Evolutionary conservation across 2,797 vertebrate genomes (phyloP).

Genomic region (Pseudochirops corinnae): DNA sequence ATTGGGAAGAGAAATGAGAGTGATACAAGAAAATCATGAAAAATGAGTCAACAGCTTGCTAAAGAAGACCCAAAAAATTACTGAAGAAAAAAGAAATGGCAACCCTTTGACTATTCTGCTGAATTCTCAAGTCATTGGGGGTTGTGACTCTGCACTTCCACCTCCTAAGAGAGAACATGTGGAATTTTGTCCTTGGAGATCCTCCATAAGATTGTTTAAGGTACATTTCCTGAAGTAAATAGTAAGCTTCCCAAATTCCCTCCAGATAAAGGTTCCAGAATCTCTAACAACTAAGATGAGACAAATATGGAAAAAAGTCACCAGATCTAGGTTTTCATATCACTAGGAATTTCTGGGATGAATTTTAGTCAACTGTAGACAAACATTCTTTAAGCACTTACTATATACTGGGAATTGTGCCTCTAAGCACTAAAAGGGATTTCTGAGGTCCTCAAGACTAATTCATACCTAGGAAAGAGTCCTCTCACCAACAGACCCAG

Average conservation of each 20-base stretch:
- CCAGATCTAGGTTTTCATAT: neutral
- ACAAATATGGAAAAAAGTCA: neutral
- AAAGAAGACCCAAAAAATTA: no score
- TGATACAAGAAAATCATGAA: no score
- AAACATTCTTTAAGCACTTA: neutral
- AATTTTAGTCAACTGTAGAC: neutral
- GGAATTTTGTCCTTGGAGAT: neutral
- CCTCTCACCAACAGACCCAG: neutral
- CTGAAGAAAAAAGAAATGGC: neutral
- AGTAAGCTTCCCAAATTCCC: neutral
- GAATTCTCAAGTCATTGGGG: slow-evolving; percentile 10
- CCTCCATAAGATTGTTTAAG: neutral
- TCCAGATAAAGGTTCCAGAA: neutral
- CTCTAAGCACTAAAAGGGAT: neutral
- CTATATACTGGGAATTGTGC: neutral
- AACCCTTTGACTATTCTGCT: neutral
- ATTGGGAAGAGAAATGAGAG: no score
- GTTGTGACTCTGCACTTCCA: slow-evolving; percentile 13
- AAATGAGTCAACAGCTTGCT: no score
- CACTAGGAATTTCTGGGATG: neutral
- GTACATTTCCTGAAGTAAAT: neutral
- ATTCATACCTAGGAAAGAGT: neutral
- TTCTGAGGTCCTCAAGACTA: neutral
- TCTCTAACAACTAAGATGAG: neutral
- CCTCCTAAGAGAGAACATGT: neutral